phyloP scores from a whole-genome alignment of 2,797 vertebrate genomes.

The Lithobates pipiens region DNA sequence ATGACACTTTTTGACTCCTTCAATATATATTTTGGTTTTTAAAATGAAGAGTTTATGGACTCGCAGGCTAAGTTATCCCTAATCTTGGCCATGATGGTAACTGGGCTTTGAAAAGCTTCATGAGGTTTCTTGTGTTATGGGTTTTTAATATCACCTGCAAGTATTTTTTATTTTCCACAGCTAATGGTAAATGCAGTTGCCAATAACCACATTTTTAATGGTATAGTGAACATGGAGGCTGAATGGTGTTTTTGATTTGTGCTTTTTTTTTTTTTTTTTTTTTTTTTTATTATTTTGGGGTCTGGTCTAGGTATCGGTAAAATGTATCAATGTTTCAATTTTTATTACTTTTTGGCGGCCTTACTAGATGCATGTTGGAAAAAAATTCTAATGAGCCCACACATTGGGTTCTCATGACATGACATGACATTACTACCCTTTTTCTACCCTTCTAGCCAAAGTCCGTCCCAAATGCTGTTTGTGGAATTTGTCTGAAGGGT shows the following conservation, averaged over 20 bases:
- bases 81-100: not conserved
- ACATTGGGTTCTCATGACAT: constrained; percentile 76
- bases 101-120: constrained; percentile 27
- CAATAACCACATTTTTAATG: not conserved
- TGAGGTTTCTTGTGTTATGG: constrained; percentile 8
- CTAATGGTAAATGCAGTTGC: not conserved
- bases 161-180: not conserved
- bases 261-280: too few species aligned
- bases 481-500: constrained; percentile 99
- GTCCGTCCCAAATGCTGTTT: constrained; percentile 99
- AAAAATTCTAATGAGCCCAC: constrained; percentile 69
- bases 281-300: too few species aligned
- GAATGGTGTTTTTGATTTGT: not conserved
- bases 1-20: too few species aligned
- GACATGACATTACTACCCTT: constrained; percentile 93
- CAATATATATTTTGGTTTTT: too few species aligned
- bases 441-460: constrained; percentile 99
- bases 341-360: not conserved
- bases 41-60: too few species aligned
- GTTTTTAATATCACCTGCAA: not conserved
- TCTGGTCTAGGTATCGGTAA: too few species aligned
- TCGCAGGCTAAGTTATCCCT: not conserved
- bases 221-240: not conserved
- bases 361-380: constrained; percentile 51
- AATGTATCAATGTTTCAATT: not conserved